phyloP scores from a whole-genome alignment of 1,140 invertebrate genomes.

The Parasteatoda tepidariorum region DNA sequence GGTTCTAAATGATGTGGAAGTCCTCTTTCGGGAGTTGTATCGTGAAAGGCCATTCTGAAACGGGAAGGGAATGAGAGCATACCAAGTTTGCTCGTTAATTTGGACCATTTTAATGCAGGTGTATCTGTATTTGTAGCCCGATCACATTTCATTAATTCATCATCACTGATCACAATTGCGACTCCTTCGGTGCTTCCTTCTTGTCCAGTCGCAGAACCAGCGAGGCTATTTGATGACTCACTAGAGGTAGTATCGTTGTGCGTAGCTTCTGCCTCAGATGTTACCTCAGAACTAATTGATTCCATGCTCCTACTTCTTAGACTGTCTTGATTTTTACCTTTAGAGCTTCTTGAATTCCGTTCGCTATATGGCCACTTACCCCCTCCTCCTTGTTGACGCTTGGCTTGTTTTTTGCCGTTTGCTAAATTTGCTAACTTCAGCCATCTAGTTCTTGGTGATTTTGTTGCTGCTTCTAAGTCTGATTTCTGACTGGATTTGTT shows the following conservation, averaged over 20 bases:
- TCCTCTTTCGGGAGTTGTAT: constrained; percentile 12
- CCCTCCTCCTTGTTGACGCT: constrained; percentile 10
- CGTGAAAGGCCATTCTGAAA: constrained; percentile 47
- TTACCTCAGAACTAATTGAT: constrained; percentile 61
- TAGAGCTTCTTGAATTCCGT: constrained; percentile 62
- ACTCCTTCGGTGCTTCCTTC: constrained; percentile 8
- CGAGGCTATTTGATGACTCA: constrained; percentile 31
- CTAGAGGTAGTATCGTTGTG: constrained; percentile 53
- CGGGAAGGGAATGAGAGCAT: constrained; percentile 37
- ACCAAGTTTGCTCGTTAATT: constrained; percentile 40
- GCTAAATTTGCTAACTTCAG: constrained; percentile 62
- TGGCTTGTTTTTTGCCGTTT: constrained; percentile 61
- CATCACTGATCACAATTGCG: constrained; percentile 39
- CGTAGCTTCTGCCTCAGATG: constrained; percentile 54
- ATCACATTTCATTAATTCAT: constrained; percentile 43
- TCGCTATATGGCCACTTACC: constrained; percentile 63
- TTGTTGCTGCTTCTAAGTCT: constrained; percentile 50
- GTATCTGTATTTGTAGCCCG: constrained; percentile 61
- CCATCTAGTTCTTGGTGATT: constrained; percentile 59
- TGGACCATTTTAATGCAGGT: constrained; percentile 58
- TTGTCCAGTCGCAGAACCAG: constrained; percentile 7
- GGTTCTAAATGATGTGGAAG: not conserved
- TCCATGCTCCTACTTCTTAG: constrained; percentile 62
- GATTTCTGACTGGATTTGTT: constrained; percentile 55
- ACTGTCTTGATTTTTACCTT: constrained; percentile 56